Base-by-base conservation (phyloP, 2,113 vertebrate species). In the Ptilorrhoa leucosticta region DNA sequence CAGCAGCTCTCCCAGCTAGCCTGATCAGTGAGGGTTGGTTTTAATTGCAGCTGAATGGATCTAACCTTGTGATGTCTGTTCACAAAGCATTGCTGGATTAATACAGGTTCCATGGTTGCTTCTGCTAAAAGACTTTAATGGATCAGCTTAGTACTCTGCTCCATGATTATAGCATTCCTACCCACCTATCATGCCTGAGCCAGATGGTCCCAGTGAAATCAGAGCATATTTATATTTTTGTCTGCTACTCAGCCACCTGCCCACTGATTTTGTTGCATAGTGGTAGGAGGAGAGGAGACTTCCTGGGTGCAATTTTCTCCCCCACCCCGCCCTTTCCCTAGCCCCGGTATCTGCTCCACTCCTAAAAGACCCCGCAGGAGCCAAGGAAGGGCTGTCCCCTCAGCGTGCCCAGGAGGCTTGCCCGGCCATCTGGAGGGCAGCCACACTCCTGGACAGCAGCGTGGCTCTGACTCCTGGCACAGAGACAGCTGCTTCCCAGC, bases 61-160 rank as follows among this genome's bases (percentile, higher is more conserved):
- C 92, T 92, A 89, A 92, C 92, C 94, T 94, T 97, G 94, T 91
- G 95, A 87, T 87, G 94, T 85, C 91, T 88, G 76, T 44, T 83
- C 96, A 85, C 23, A 44, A 90, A 94, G 81, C 77, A 2, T 80
- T 66, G 85, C 79, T 27, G 83, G 96, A 90, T 95, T 94, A 92
- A 81, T 88, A 83, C 47, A 83, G 94, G 94, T 93, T 92, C 90
- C 48, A n/a, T 79, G 70, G 88, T 18, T 23, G 87, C 79, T 83
- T 94, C 87, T 81, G 54, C 94, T 97, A 73, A 97, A 97, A 97
- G 94, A 96, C 92, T 94, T 96, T 97, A 97, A 97, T 98, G 97
- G 96, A 95, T 93, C 94, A 31, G 83, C 69, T 93, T 91, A 85
- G 85, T 83, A 77, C 73, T 68, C 42, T 88, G 94, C 93, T 94